Percentiles rank a stretch among this genome's conserved stretches.
phyloP scores from a whole-genome alignment of 2,113 vertebrate genomes.

The Calypte anna region DNA sequence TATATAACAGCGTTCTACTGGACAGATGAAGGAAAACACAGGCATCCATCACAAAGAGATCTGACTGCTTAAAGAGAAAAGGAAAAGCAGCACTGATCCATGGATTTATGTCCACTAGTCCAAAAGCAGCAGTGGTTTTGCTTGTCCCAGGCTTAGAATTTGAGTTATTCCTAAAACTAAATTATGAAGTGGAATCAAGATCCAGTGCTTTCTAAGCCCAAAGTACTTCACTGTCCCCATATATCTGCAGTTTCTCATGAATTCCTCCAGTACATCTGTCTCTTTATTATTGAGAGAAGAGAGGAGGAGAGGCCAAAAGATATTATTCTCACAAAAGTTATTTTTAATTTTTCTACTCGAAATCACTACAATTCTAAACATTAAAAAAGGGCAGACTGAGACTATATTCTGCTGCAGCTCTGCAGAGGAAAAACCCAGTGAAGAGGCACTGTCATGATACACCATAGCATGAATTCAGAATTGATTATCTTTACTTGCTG shows the following conservation, averaged over 20 bases:
- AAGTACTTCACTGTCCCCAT: background rate
- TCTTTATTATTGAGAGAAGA: background rate
- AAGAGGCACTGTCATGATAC: background rate
- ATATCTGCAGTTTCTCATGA: background rate
- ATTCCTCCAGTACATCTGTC: background rate
- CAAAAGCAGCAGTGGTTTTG: background rate
- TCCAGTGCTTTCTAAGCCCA: background rate
- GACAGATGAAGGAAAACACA: constrained; percentile 53
- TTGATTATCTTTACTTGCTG: constrained; percentile 52
- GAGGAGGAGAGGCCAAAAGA: background rate
- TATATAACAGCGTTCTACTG: constrained; percentile 12
- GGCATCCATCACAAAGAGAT: constrained; percentile 29
- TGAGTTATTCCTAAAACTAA: constrained; percentile 10
- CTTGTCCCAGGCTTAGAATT: background rate
- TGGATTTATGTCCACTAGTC: background rate
- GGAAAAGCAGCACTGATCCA: background rate
- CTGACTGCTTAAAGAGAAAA: background rate
- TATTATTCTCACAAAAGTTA: background rate
- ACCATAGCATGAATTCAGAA: constrained; percentile 30
- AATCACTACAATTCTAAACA: background rate
- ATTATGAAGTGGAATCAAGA: background rate
- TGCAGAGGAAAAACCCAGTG: background rate
- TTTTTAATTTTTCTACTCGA: background rate
- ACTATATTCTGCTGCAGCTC: background rate
- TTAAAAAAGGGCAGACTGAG: background rate